Conservation (phyloP, 2,888 invertebrate genomes). For the Plebejus melissa region DNA sequence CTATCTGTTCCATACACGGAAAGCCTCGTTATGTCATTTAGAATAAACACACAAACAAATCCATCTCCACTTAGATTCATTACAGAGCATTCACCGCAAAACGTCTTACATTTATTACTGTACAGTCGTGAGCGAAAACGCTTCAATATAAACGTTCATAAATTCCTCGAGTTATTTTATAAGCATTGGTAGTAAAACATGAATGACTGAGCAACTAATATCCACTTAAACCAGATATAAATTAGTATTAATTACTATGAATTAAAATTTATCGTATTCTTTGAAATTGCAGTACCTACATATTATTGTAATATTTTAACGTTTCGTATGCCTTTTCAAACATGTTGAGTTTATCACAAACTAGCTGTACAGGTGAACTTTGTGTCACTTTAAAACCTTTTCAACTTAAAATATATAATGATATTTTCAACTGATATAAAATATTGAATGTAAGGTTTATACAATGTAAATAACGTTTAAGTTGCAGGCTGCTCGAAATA, state of each 20-base stretch:
- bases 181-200: not conserved
- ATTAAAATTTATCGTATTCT: not conserved
- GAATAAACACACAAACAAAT: conserved; percentile 30
- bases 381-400: no score
- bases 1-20: conserved; percentile 10
- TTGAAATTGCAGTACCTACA: not conserved
- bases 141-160: conserved; percentile 1
- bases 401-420: no score
- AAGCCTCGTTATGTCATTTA: conserved; percentile 20
- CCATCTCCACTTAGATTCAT: conserved; percentile 34
- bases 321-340: not conserved
- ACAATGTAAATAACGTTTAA: no score
- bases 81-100: conserved; percentile 36
- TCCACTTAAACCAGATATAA: not conserved
- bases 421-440: no score
- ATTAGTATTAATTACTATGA: not conserved
- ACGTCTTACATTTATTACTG: conserved; percentile 32
- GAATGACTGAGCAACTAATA: not conserved
- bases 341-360: not conserved
- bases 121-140: conserved; percentile 12
- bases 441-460: no score
- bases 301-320: not conserved
- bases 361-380: no score
- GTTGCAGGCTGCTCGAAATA: not conserved
- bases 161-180: not conserved